Base-by-base conservation (phyloP, 2,113 vertebrate species). In the Urocolius indicus region DNA sequence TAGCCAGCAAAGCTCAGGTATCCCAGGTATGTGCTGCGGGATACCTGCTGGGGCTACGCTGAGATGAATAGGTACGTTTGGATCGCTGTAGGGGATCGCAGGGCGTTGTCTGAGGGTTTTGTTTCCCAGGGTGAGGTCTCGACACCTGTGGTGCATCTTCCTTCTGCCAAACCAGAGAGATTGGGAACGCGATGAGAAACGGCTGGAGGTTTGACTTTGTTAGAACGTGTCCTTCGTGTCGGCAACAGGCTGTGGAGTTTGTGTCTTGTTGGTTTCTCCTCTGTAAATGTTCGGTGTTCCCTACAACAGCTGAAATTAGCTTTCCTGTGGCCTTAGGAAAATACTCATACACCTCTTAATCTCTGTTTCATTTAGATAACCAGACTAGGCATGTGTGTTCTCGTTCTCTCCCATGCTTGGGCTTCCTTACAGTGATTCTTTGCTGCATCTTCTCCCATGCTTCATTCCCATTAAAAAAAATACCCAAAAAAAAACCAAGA, bases 41-140 rank as follows among this genome's bases (percentile, higher is more conserved):
- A 93, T 93, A 87, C 66, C 88, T 85, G 71, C 86, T 89, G 30
- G 80, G 91, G 79, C 29, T 78, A 87, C 19, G 66, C 27, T 32
- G 86, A 81, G 95, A 94, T 95, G 86, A 93, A 94, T 92, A 94
- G 84, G 86, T 78, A 89, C 18, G 5, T 92, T 93, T 74, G 61
- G 94, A 97, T 97, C 57, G 96, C 96, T 97, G 86, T 17, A 97
- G 96, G 96, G 96, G 91, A 94, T 95, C 13, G 0, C 78, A 95
- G 89, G 96, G 96, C 4, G 95, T 91, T 91, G 94, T 96, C 93
- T 96, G 96, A 97, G 93, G 95, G 86, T 96, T 97, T 95, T 95
- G 89, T 97, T 97, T 97, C 96, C 95, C 96, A 97, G 95, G 94
- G 86, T 94, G 91, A 97, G 87, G 91, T 95, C 95, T 95, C 13